phyloP scores from a whole-genome alignment of 1,140 invertebrate genomes.

The Zophobas atratus region DNA sequence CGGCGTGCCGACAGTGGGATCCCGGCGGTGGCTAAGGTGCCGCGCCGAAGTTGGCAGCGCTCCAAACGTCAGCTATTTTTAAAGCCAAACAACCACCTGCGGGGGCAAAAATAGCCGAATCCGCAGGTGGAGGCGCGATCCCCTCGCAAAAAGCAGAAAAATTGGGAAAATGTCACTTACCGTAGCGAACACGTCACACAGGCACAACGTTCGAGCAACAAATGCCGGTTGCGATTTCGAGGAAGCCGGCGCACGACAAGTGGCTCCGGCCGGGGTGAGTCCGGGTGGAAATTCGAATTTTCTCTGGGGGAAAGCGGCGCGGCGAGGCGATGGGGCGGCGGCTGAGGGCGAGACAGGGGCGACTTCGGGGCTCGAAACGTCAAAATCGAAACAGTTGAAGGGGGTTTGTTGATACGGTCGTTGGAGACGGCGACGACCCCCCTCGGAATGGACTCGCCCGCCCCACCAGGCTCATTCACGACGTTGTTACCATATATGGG shows the following conservation, averaged over 20 bases:
- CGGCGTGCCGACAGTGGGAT: background rate
- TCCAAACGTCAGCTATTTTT: constrained; percentile 46
- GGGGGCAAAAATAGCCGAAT: constrained; percentile 54
- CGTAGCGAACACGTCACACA: constrained; percentile 65
- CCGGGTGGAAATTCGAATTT: constrained; percentile 59
- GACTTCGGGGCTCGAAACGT: background rate
- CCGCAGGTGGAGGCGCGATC: constrained; percentile 26
- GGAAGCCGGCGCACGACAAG: constrained; percentile 52
- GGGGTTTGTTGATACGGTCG: constrained; percentile 40
- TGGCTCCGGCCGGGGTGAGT: constrained; percentile 52
- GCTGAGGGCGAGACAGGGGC: background rate
- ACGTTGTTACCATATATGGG: constrained; percentile 83
- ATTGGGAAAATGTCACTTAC: constrained; percentile 56
- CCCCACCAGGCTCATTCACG: constrained; percentile 70
- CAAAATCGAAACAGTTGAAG: background rate
- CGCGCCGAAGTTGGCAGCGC: constrained; percentile 6
- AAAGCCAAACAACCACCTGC: constrained; percentile 55
- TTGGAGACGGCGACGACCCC: constrained; percentile 49
- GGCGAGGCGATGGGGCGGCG: background rate
- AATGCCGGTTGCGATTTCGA: constrained; percentile 61
- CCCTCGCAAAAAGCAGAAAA: constrained; percentile 38
- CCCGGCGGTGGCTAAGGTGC: background rate
- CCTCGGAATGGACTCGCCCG: constrained; percentile 61
- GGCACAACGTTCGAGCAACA: constrained; percentile 61
- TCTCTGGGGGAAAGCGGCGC: background rate